Conservation (phyloP, 1,140 invertebrate species). For the Formica exsecta region DNA sequence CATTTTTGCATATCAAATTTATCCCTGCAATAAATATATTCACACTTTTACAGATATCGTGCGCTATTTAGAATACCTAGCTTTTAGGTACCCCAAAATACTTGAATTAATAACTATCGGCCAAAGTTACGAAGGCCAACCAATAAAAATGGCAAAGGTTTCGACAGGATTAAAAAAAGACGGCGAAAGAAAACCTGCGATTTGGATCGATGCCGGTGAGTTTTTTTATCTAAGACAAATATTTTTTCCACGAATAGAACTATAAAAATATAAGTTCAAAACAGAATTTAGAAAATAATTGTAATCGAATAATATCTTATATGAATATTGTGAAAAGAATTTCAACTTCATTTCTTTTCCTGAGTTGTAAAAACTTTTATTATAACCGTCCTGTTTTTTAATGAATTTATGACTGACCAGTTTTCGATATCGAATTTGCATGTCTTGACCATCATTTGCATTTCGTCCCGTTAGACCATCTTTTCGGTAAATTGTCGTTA, state of each 20-base stretch:
- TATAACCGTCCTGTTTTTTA: neutral
- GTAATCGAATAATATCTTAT: neutral
- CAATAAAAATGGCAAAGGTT: constrained; percentile 90
- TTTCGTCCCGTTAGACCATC: constrained; percentile 62
- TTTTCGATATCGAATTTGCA: neutral
- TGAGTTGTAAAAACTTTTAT: constrained; percentile 11
- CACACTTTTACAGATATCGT: constrained; percentile 88
- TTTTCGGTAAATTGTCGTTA: constrained; percentile 55
- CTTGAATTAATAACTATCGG: constrained; percentile 91
- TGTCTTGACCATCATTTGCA: constrained; percentile 5
- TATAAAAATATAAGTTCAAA: neutral
- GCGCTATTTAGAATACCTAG: constrained; percentile 92
- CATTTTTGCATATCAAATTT: neutral
- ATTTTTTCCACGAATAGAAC: neutral
- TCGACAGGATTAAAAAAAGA: constrained; percentile 83
- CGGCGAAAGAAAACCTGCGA: constrained; percentile 85
- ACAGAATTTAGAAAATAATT: neutral
- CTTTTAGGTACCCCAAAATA: constrained; percentile 90
- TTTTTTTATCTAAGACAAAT: neutral
- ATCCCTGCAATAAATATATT: neutral
- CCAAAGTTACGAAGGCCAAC: constrained; percentile 91
- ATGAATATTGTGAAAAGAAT: neutral
- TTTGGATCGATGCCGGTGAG: constrained; percentile 89
- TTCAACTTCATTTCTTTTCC: neutral
- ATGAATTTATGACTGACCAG: neutral